Evolutionary conservation across 1,140 invertebrate species (phyloP).

Genomic region (Eulimnadia texana): DNA sequence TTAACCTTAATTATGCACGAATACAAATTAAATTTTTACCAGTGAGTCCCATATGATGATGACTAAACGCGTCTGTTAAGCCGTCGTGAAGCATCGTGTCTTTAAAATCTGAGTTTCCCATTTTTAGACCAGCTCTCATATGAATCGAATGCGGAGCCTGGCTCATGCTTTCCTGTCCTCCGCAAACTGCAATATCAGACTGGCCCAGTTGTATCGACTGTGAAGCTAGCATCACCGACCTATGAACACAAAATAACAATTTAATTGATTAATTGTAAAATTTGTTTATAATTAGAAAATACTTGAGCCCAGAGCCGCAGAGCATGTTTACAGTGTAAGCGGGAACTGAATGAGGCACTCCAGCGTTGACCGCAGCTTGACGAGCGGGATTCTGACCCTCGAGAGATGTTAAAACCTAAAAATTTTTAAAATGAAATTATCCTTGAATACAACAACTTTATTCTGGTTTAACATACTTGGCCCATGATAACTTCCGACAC

Average conservation of each 20-base stretch:
- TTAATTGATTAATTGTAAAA: slow-evolving; percentile 10
- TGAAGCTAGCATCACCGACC: slow-evolving; percentile 49
- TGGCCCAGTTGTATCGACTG: slow-evolving; percentile 56
- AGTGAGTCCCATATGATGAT: slow-evolving; percentile 72
- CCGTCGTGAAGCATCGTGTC: slow-evolving; percentile 66
- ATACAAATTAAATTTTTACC: slow-evolving; percentile 33
- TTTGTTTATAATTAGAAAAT: slow-evolving; percentile 21
- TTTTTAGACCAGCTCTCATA: slow-evolving; percentile 48
- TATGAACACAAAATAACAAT: slow-evolving; percentile 25
- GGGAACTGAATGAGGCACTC: slow-evolving; percentile 54
- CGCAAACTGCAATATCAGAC: slow-evolving; percentile 53
- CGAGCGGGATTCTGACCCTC: slow-evolving; percentile 76
- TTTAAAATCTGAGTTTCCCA: slow-evolving; percentile 46
- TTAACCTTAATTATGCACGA: background rate
- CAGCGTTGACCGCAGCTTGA: slow-evolving; percentile 60
- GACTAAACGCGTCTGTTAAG: slow-evolving; percentile 60
- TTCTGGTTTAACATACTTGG: slow-evolving; percentile 43
- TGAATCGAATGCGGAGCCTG: slow-evolving; percentile 53
- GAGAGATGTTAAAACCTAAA: slow-evolving; percentile 47
- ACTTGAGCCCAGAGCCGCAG: slow-evolving; percentile 74
- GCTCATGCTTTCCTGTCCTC: slow-evolving; percentile 79
- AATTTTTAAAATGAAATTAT: slow-evolving; percentile 12
- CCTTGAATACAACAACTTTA: background rate
- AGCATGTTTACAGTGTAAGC: slow-evolving; percentile 68
- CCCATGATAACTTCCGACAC: slow-evolving; percentile 75